These are phyloP conservation scores for Bombus sibiricus DNA, from an alignment of 1,140 invertebrate genomes.

Conservation along the genomic window DNA sequence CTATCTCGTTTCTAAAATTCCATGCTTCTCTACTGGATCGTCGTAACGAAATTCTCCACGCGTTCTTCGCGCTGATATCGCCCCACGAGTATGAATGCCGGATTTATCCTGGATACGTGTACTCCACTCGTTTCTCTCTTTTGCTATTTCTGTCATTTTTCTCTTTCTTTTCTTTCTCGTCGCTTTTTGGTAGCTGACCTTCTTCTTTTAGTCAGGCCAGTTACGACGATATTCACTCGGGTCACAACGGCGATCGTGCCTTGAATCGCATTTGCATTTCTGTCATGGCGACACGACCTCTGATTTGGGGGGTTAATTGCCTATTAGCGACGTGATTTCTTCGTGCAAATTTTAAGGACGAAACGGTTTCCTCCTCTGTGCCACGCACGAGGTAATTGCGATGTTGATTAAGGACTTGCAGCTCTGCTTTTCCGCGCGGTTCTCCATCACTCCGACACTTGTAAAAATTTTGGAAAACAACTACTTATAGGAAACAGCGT, in stretches of 20 bases:
- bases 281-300: too few species aligned
- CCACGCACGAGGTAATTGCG: not conserved
- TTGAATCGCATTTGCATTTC: constrained; percentile 5
- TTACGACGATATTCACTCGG: constrained; percentile 19
- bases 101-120: constrained; percentile 56
- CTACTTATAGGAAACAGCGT: too few species aligned
- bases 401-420: too few species aligned
- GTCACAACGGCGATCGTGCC: not conserved
- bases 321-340: not conserved
- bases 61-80: constrained; percentile 54
- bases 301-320: not conserved
- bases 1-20: not conserved
- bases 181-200: too few species aligned
- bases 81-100: constrained; percentile 35
- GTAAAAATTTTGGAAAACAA: too few species aligned
- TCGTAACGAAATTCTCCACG: constrained; percentile 62
- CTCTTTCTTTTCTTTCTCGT: not conserved
- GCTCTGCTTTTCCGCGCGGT: too few species aligned
- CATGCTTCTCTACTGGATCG: constrained; percentile 12
- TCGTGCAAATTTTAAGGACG: not conserved
- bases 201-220: not conserved
- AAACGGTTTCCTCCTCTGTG: not conserved
- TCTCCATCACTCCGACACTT: too few species aligned
- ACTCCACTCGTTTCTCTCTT: not conserved
- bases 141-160: not conserved